Percentiles rank a stretch among this genome's conserved stretches.
These are phyloP conservation scores for Lochmaea capreae DNA, from an alignment of 2,888 invertebrate species.

Conservation along the genomic window DNA sequence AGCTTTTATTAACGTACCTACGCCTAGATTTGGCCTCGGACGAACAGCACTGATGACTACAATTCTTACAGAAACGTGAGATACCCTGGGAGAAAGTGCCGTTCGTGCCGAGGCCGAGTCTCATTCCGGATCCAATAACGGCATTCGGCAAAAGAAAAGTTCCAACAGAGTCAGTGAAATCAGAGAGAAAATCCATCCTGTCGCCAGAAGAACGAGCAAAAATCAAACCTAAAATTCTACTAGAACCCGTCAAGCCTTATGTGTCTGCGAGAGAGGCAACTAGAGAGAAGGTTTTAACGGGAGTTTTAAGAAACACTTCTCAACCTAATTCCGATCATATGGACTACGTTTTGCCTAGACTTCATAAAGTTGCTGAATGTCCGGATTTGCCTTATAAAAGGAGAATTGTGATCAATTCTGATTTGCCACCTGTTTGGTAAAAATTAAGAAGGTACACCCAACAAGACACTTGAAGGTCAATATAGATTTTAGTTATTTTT, in stretches of 20 bases:
- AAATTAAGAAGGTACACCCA: slow-evolving; percentile 17
- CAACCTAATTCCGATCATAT: slow-evolving; percentile 68
- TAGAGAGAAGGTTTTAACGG: slow-evolving; percentile 72
- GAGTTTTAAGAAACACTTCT: slow-evolving; percentile 72
- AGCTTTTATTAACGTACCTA: not conserved
- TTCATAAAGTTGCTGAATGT: slow-evolving; percentile 69
- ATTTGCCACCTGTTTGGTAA: slow-evolving; percentile 55
- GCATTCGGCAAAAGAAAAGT: slow-evolving; percentile 79
- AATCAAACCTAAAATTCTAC: slow-evolving; percentile 72
- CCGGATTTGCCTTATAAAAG: slow-evolving; percentile 65
- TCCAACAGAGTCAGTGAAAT: slow-evolving; percentile 48
- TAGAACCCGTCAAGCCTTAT: slow-evolving; percentile 75
- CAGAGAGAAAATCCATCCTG: slow-evolving; percentile 64
- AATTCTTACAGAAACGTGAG: slow-evolving; percentile 66
- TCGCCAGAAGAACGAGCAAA: slow-evolving; percentile 72
- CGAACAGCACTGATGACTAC: slow-evolving; percentile 56
- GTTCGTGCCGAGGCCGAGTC: slow-evolving; percentile 85
- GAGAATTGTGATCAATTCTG: slow-evolving; percentile 67
- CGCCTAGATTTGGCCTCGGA: slow-evolving; percentile 54
- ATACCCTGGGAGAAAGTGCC: slow-evolving; percentile 92
- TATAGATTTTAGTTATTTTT: not conserved
- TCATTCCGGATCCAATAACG: slow-evolving; percentile 86
- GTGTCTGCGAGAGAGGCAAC: slow-evolving; percentile 76
- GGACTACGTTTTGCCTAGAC: slow-evolving; percentile 73
- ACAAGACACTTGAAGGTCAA: slow-evolving; percentile 10